Conservation (phyloP, 53 echinoderm and acorn worm species). For the Zoroaster sp. region DNA sequence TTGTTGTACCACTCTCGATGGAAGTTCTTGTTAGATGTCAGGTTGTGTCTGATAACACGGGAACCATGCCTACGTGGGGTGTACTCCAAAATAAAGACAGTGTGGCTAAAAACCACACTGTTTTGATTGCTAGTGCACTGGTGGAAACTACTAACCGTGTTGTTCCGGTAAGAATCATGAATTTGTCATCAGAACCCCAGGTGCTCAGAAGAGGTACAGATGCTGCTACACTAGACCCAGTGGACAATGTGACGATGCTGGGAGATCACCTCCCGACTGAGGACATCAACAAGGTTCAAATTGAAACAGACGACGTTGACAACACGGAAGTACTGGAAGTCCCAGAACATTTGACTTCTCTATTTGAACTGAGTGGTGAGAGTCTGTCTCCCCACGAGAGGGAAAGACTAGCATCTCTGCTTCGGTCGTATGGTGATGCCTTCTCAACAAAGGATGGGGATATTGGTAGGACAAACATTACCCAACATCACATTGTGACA, state of each 20-base stretch:
- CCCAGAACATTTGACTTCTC: neutral
- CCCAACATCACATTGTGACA: conserved; percentile 48
- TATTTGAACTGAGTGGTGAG: neutral
- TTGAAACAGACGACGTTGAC: too few species aligned
- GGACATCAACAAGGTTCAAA: neutral
- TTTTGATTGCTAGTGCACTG: neutral
- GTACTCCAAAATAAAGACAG: conserved; percentile 4
- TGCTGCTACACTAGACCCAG: neutral
- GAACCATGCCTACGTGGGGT: conserved; percentile 7
- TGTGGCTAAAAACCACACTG: neutral
- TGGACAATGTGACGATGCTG: neutral
- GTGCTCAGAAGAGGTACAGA: too few species aligned
- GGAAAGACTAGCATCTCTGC: neutral
- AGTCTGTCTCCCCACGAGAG: neutral
- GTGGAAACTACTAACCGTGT: neutral
- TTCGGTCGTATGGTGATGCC: neutral
- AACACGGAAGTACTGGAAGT: neutral
- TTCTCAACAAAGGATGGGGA: conserved; percentile 1
- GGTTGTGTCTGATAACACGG: neutral
- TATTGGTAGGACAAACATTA: conserved; percentile 2
- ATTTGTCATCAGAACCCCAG: neutral
- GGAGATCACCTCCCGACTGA: neutral
- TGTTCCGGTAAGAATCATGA: conserved; percentile 10
- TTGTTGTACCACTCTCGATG: neutral
- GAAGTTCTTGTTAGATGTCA: conserved; percentile 15